Conservation (phyloP, 2,797 vertebrate genomes). For the Oryzias dopingdopingensis region DNA sequence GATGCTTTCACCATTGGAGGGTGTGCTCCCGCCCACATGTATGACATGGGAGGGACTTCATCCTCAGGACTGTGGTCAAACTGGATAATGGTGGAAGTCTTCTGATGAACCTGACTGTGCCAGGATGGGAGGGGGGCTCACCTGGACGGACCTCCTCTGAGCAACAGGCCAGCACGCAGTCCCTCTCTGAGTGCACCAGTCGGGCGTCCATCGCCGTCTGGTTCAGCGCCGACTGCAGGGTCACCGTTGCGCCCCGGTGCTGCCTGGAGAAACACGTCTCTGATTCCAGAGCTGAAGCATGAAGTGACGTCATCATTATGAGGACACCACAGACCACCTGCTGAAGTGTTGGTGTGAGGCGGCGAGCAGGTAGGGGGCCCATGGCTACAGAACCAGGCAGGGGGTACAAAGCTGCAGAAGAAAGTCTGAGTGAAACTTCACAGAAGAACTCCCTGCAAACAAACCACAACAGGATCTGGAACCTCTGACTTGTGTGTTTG, state of each 20-base stretch:
- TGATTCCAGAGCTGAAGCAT: slow-evolving; percentile 27
- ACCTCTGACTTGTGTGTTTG: background rate
- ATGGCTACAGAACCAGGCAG: slow-evolving; percentile 27
- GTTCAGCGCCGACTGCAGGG: slow-evolving; percentile 49
- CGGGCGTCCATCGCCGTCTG: slow-evolving; percentile 42
- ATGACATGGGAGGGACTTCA: no score
- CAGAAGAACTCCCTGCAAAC: slow-evolving; percentile 30
- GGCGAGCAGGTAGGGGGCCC: slow-evolving; percentile 7
- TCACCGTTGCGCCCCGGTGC: slow-evolving; percentile 62
- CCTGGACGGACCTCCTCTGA: slow-evolving; percentile 70
- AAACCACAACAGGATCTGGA: background rate
- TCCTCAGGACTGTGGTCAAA: no score
- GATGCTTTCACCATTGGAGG: no score
- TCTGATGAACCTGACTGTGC: no score
- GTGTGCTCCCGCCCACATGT: no score
- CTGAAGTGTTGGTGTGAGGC: background rate
- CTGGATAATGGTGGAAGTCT: no score
- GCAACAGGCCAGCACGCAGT: slow-evolving; percentile 78
- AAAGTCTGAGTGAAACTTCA: slow-evolving; percentile 16
- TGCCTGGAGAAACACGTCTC: slow-evolving; percentile 78
- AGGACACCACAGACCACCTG: slow-evolving; percentile 17
- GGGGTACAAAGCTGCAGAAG: slow-evolving; percentile 13
- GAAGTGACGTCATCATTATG: slow-evolving; percentile 17
- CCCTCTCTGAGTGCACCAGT: slow-evolving; percentile 57
- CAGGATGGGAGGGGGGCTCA: slow-evolving; percentile 15